phyloP scores from a whole-genome alignment of 2,888 invertebrate species.

The Hydropsyche betteni region DNA sequence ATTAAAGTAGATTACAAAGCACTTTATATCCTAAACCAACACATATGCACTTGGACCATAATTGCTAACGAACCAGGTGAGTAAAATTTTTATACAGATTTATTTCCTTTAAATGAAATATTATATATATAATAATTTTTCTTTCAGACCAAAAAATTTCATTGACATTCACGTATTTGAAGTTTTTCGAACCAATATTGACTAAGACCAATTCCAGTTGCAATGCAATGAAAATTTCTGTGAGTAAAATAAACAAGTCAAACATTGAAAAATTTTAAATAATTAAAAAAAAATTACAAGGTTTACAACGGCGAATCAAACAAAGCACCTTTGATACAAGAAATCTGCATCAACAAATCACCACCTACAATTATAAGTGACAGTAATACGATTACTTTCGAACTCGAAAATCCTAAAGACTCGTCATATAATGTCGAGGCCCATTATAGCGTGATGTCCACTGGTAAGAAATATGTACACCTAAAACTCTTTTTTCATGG shows the following conservation, averaged over 20 bases:
- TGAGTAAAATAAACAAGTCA: not conserved
- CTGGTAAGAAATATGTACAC: conserved; percentile 46
- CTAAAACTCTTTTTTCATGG: too few species aligned
- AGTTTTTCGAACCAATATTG: too few species aligned
- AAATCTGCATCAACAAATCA: conserved; percentile 54
- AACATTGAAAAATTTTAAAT: too few species aligned
- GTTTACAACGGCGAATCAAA: conserved; percentile 22
- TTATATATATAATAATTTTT: not conserved
- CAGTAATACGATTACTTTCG: conserved; percentile 71
- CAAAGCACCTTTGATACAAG: conserved; percentile 3
- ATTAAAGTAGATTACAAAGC: not conserved
- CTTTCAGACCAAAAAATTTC: conserved; percentile 20
- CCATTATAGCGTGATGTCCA: conserved; percentile 61
- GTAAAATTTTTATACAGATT: not conserved
- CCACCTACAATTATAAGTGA: conserved; percentile 75
- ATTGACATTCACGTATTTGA: conserved; percentile 14
- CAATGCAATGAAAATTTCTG: not conserved
- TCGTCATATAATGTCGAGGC: conserved; percentile 52
- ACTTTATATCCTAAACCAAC: not conserved
- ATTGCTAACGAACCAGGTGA: not conserved
- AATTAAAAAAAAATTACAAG: not conserved
- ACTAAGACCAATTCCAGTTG: too few species aligned
- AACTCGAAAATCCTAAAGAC: not conserved
- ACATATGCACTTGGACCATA: conserved; percentile 20
- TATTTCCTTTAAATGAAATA: not conserved